Base-by-base conservation (phyloP, 2,888 invertebrate species). In the Calephelis perditalis region DNA sequence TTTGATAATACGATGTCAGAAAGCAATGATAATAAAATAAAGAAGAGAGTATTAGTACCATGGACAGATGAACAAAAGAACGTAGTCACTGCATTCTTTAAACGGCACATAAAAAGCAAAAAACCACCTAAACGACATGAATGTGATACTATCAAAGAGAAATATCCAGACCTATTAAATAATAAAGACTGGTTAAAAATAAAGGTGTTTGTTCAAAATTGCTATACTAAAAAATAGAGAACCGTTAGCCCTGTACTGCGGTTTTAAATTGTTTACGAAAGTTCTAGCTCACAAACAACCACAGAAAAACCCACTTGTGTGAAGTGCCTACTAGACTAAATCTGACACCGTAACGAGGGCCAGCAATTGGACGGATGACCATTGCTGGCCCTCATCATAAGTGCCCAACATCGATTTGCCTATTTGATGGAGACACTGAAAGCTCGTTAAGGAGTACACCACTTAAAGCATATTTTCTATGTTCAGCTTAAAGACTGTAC, bases 131-230 rank as follows among this genome's bases (percentile, higher is more conserved):
- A 70, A 64, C 66, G 65, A 66, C 43, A 64, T 59, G 69, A 70
- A 62, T 73, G 70, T 65, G 70, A 71, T 49, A 59, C 56, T 44
- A 60, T 67, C 43, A 65, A 64, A 60, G 60, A 61, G 15, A 54
- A 62, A 57, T 52, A 70, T 60, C 55, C 49, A 57, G 65, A 65
- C 49, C 43, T 71, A 12, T 62, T 71, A n/a, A 37, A 66, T 26
- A 71, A 71, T 62, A 70, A 73, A 65, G 65, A 68, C 56, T 71
- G 71, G 71, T 64, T 70, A n/a, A 70, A 70, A 68, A 71, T 72
- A 49, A 72, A 71, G 44, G 57, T 57, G 44, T 57, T 57, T 57
- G 44, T 57, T 45, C 57, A 57, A 45, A 57, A 57, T 57, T 45
- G 26, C 26, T 57, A 57, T 45, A 45, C 57, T 45, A 57, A 57